Evolutionary conservation across 92 coral and sea anemone genomes (phyloP).

Genomic region (Epizoanthus scotinus): DNA sequence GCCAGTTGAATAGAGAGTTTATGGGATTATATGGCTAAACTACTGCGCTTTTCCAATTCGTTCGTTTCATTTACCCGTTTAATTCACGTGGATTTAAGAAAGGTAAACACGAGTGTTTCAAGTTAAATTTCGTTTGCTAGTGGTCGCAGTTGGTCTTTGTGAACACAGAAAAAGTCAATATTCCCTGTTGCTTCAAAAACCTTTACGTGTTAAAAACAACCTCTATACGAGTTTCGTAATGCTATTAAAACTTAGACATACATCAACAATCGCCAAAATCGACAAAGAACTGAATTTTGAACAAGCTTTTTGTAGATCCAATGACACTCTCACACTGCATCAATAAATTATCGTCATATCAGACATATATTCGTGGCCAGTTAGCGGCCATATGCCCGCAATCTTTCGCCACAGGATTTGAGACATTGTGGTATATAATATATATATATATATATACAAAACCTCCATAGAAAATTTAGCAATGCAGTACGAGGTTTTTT

Average conservation of each 20-base stretch:
- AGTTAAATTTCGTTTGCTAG: constrained; percentile 23
- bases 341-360: constrained; percentile 36
- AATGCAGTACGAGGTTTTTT: constrained; percentile 16
- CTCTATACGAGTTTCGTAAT: background rate
- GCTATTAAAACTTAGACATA: constrained; percentile 4
- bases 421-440: constrained; percentile 24
- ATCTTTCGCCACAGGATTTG: constrained; percentile 34
- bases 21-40: constrained; percentile 26
- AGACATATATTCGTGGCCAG: constrained; percentile 24
- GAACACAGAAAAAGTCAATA: constrained; percentile 16
- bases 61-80: constrained; percentile 5
- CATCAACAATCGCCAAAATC: constrained; percentile 3
- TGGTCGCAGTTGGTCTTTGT: constrained; percentile 34
- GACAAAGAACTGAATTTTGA: constrained; percentile 9
- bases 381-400: constrained; percentile 34
- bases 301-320: constrained; percentile 1
- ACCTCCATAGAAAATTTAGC: background rate
- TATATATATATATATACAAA: no score
- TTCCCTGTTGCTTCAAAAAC: constrained; percentile 10
- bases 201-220: background rate
- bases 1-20: background rate
- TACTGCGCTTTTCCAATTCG: constrained; percentile 26
- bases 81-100: constrained; percentile 35
- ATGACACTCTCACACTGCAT: constrained; percentile 34
- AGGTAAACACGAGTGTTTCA: constrained; percentile 40